Evolutionary conservation across 2,113 vertebrate genomes (phyloP), one percentile per base, ranked within the genome.

Genomic region (Phaethon lepturus): DNA sequence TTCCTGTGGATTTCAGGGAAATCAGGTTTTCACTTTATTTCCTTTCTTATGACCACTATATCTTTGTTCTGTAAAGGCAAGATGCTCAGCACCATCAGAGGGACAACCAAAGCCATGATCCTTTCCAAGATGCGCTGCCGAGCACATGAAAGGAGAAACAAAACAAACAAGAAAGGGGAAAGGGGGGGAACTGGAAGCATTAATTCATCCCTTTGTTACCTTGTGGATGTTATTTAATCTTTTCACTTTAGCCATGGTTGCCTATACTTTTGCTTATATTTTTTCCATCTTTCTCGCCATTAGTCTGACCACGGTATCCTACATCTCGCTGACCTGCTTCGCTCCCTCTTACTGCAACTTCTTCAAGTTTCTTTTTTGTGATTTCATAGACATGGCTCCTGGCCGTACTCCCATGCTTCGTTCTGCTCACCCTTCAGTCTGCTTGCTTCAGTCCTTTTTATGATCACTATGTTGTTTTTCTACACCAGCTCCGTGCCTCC

Each of bases 31-130:
- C 5, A 1, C 7, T 69, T 72, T 67, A 12, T 52, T 74, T 91
- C 47, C n/a, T 81, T 77, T 73, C 31, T 81, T 26, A 35, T 53
- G 7, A 8, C 23, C 5, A 10, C 6, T 24, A 0, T 28, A 2
- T n/a, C 38, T 91, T 71, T 40, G 47, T 23, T 91, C 29, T 75
- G 10, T 17, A 40, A 67, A 63, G 71, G 3, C 19, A 94, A 77
- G 50, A 18, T 33, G 15, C 42, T 86, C 52, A 49, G 31, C 55
- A 68, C 20, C 56, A 16, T 86, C 68, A 80, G 20, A 49, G n/a
- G 38, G 16, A 45, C 18, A 38, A 15, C 5, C 19, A 76, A 85
- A 88, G 33, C 18, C 0, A 0, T 49, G 45, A 31, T 47, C 11
- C 22, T 67, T 40, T 31, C 33, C 18, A 35, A 52, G 25, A 11